These are phyloP conservation scores for Climacteris rufus DNA, from an alignment of 2,113 vertebrate species.

Conservation along the genomic window DNA sequence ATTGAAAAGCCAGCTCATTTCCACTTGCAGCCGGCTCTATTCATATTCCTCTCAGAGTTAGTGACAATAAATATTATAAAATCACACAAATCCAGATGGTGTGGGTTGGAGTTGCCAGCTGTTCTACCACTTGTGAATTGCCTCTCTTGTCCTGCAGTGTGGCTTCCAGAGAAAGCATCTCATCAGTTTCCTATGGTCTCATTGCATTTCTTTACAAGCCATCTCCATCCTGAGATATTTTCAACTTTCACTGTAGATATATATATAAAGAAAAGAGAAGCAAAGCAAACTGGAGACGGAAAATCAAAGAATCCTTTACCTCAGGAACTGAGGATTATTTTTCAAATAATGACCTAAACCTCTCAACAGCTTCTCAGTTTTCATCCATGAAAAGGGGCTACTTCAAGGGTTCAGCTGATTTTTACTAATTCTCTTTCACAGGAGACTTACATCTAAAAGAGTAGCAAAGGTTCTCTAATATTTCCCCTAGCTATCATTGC, in stretches of 20 bases:
- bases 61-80: conserved; percentile 56
- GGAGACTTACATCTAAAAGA: background rate
- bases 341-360: background rate
- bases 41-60: conserved; percentile 51
- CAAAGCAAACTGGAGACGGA: background rate
- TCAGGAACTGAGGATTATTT: background rate
- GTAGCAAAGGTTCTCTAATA: background rate
- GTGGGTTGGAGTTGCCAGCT: conserved; percentile 34
- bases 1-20: conserved; percentile 38
- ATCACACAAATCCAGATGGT: conserved; percentile 47
- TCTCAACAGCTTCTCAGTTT: background rate
- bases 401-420: background rate
- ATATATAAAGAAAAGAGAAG: background rate
- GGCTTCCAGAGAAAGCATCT: conserved; percentile 9
- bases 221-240: background rate
- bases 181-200: background rate
- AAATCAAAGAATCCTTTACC: background rate
- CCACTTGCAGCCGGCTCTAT: conserved; percentile 43
- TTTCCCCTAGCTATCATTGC: background rate
- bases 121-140: conserved; percentile 17
- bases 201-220: conserved; percentile 13
- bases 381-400: background rate
- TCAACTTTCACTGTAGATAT: background rate
- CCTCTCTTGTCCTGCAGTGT: conserved; percentile 45
- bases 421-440: background rate